Base-by-base conservation (phyloP, 2,888 invertebrate species). In the Drosophila neoperkinsi region DNA sequence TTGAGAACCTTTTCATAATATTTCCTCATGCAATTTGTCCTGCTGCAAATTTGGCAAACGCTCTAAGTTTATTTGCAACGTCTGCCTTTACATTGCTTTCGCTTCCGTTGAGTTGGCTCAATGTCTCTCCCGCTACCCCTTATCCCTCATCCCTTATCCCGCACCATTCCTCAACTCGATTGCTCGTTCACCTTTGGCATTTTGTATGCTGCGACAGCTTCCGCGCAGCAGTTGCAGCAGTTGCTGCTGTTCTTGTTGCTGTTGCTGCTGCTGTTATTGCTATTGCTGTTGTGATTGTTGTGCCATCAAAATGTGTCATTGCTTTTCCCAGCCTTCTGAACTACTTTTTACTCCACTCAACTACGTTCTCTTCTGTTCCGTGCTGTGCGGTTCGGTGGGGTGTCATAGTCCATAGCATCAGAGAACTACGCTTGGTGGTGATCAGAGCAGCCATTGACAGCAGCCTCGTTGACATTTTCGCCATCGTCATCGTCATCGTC, bases 221-320 rank as follows among this genome's bases (percentile, higher is more conserved):
- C 77, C 81, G 80, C 81, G 63, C 60, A 57, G 56, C 56, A 55
- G 53, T 61, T 55, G 63, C 62, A 52, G 38, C 46, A 49, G 49
- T 60, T 73, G 63, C 10, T 62, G 56, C 7, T n/a, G 5, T 38
- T 38, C 0, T 21, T 64, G 63, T 33, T 60, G 62, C 41, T 61
- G 49, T 10, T 28, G 0, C 28, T 21, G 21, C 9, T 46, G 46
- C 46, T 46, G 46, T 46, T 46, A 46, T 46, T 46, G 25, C 30
- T 73, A 46, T 50, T 52, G 71, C 57, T 74, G 61, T 70, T 81
- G 78, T 77, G 78, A 78, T 78, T 81, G 82, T 71, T 71, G 71
- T 63, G 61, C 81, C 81, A 74, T 81, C 79, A 79, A 71, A 79
- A 81, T 79, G 81, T 79, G 79, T 74, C 79, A 81, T 62, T 81